Percentiles rank a stretch among this genome's conserved stretches.
Evolutionary conservation across 2,888 invertebrate species (phyloP).

Genomic region (Synanthedon myopaeformis): DNA sequence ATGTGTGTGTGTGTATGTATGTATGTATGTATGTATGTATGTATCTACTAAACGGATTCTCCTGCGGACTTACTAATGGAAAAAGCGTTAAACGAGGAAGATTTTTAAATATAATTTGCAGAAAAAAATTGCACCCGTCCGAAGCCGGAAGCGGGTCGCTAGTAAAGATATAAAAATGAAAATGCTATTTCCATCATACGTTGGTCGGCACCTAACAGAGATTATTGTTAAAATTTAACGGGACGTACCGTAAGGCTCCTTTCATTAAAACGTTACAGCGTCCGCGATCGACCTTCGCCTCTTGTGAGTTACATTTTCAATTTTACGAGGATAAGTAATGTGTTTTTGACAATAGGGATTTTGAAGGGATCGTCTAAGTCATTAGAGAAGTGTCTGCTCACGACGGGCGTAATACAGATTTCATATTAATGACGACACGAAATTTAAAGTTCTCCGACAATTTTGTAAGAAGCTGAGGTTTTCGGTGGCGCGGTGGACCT

Average conservation of each 20-base stretch:
- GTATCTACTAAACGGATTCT: too few species aligned
- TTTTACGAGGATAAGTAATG: neutral
- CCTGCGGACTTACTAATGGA: too few species aligned
- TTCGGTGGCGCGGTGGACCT: too few species aligned
- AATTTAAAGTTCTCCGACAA: conserved; percentile 10
- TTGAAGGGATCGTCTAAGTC: conserved; percentile 7
- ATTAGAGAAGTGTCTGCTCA: conserved; percentile 10
- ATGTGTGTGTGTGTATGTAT: too few species aligned
- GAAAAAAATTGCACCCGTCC: too few species aligned
- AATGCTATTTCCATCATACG: neutral
- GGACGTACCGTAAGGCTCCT: neutral
- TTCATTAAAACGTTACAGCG: neutral
- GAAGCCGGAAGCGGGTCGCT: too few species aligned
- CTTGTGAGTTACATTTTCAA: neutral
- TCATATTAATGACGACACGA: conserved; percentile 11
- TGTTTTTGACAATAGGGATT: conserved; percentile 1
- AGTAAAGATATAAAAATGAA: neutral
- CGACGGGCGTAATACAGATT: conserved; percentile 10
- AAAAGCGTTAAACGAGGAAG: too few species aligned
- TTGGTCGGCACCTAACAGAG: neutral
- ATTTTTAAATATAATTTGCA: too few species aligned
- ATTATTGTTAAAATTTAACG: neutral
- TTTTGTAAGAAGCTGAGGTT: neutral
- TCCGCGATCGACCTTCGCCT: neutral
- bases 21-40: too few species aligned